These are phyloP conservation scores for Vulpes lagopus DNA, from an alignment of 2,113 vertebrate species.

Conservation along the genomic window DNA sequence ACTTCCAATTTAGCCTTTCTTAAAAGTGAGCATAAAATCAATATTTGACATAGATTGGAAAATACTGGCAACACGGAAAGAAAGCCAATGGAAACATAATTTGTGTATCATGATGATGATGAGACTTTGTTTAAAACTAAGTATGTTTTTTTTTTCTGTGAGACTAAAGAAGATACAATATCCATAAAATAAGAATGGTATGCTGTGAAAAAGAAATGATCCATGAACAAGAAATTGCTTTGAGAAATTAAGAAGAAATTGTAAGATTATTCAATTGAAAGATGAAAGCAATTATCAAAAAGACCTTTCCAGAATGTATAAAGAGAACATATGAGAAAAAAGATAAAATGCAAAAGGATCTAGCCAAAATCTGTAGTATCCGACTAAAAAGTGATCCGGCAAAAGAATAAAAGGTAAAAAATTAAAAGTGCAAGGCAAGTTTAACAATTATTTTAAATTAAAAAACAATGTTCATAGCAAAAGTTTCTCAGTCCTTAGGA, in stretches of 20 bases:
- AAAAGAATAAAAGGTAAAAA: background rate
- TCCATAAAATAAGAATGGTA: background rate
- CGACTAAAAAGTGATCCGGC: background rate
- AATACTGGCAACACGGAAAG: background rate
- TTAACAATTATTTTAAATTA: conserved; percentile 12
- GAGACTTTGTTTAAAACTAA: background rate
- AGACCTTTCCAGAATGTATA: background rate
- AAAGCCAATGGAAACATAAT: background rate
- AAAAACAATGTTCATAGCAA: background rate
- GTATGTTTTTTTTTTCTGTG: background rate
- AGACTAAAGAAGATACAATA: background rate
- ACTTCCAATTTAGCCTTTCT: background rate
- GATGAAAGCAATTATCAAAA: background rate
- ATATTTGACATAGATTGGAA: background rate
- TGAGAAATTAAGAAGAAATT: background rate
- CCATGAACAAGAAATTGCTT: background rate
- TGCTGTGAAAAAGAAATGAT: background rate
- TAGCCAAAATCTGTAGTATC: background rate
- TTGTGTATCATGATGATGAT: background rate
- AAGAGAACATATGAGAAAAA: background rate
- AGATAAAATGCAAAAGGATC: background rate
- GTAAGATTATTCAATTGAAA: conserved; percentile 12
- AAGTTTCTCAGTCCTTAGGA: background rate
- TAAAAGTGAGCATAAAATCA: background rate
- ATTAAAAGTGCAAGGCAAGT: background rate